Percentiles rank a stretch among this genome's conserved stretches.
These are phyloP conservation scores for Cyanocitta stelleri DNA, from an alignment of 2,113 vertebrate species.

Conservation along the genomic window DNA sequence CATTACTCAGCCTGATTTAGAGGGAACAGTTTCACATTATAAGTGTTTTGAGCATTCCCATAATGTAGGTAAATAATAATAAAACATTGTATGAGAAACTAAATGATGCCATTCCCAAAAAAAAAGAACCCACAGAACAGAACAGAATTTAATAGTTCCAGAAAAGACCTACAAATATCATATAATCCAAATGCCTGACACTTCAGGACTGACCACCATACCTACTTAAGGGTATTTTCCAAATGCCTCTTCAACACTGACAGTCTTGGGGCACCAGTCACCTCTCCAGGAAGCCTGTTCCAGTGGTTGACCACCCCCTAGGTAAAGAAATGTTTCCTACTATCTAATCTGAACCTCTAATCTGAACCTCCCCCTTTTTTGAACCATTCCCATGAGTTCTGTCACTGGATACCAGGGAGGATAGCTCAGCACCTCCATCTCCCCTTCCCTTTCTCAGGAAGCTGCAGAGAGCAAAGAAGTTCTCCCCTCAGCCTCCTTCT, in stretches of 20 bases:
- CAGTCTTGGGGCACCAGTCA: background rate
- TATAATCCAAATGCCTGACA: background rate
- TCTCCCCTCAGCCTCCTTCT: background rate
- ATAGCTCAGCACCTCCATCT: fast-evolving
- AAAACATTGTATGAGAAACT: background rate
- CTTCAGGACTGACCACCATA: background rate
- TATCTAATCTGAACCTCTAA: background rate
- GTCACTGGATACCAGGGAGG: no score
- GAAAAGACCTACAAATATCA: background rate
- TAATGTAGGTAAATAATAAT: background rate
- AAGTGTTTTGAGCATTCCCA: background rate
- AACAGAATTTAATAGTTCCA: background rate
- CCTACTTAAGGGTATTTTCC: background rate
- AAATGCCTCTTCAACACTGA: background rate
- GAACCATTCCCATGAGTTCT: background rate
- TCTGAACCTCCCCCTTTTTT: background rate
- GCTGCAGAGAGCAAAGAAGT: background rate
- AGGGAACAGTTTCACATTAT: background rate
- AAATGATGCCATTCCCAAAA: background rate
- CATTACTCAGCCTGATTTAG: background rate
- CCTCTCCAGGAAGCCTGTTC: background rate
- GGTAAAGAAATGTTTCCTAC: background rate
- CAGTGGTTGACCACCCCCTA: background rate
- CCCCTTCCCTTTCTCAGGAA: fast-evolving
- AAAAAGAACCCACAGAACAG: background rate